Conservation (phyloP, 2,113 vertebrate species). For the Pachypanchax playfairii region DNA sequence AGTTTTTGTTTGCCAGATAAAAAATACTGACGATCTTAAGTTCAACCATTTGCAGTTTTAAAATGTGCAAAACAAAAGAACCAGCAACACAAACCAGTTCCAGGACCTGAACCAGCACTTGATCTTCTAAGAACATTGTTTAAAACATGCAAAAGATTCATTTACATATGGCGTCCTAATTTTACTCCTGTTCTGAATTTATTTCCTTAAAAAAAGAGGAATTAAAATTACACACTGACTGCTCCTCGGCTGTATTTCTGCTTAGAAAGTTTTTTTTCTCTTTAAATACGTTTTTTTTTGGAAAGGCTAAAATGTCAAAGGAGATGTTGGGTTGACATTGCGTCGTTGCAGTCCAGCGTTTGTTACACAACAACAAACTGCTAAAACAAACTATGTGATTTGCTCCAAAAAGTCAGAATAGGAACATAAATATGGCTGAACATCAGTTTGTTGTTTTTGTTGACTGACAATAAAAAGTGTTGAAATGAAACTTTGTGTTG, state of each 20-base stretch:
- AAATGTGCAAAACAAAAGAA: not conserved
- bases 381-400: too few relatives aligned
- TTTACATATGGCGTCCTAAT: not conserved
- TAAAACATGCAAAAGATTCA: not conserved
- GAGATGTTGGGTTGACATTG: too few relatives aligned
- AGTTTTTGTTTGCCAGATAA: too few relatives aligned
- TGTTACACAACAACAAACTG: too few relatives aligned
- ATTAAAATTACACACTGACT: not conserved
- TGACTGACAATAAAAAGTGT: not conserved
- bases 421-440: not conserved
- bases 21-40: too few relatives aligned
- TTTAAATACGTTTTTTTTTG: too few relatives aligned
- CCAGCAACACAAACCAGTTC: not conserved
- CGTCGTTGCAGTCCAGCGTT: too few relatives aligned
- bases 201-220: not conserved
- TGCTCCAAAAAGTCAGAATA: not conserved
- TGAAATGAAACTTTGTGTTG: constrained; percentile 5
- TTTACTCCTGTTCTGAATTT: not conserved
- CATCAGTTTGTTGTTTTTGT: not conserved
- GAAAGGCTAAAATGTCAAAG: too few relatives aligned
- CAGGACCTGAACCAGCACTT: not conserved
- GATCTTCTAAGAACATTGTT: not conserved
- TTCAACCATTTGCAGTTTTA: too few relatives aligned
- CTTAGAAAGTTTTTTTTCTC: too few relatives aligned
- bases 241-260: not conserved